Evolutionary conservation across 1,140 invertebrate species (phyloP).

Genomic region (Cotesia glomerata): DNA sequence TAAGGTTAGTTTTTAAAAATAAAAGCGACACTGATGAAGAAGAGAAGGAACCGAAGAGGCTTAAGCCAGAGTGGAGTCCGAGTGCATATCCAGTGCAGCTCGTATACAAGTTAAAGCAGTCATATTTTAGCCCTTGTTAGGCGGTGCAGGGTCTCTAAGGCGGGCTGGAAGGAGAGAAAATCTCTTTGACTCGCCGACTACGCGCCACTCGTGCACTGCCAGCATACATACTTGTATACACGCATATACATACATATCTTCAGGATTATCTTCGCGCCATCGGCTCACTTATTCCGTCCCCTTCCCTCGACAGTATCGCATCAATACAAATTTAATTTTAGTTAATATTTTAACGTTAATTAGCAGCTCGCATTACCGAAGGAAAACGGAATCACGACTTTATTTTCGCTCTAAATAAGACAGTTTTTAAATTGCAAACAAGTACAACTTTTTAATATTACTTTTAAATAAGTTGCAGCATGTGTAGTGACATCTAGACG

Average conservation of each 20-base stretch:
- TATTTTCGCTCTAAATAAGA: too few species aligned
- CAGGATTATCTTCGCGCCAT: not conserved
- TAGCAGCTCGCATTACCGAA: too few species aligned
- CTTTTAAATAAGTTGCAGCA: not conserved
- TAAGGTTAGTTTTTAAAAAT: too few species aligned
- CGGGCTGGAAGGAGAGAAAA: constrained; percentile 54
- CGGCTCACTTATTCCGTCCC: not conserved
- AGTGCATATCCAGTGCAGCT: constrained; percentile 26
- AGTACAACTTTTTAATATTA: not conserved
- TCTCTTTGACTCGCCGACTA: constrained; percentile 58
- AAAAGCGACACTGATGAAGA: not conserved
- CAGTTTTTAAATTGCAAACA: not conserved
- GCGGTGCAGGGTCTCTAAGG: constrained; percentile 50
- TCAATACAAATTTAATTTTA: too few species aligned
- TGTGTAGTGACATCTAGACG: too few species aligned
- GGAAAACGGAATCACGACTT: too few species aligned
- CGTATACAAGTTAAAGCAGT: constrained; percentile 44
- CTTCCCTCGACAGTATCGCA: too few species aligned
- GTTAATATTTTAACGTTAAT: not conserved
- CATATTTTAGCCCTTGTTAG: constrained; percentile 62
- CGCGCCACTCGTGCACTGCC: constrained; percentile 39
- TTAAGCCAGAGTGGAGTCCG: constrained; percentile 22
- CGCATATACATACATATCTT: not conserved
- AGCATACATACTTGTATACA: not conserved
- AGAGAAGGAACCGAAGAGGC: constrained; percentile 35